Evolutionary conservation across 1,140 invertebrate species (phyloP).

Genomic region (Eriosoma lanigerum): DNA sequence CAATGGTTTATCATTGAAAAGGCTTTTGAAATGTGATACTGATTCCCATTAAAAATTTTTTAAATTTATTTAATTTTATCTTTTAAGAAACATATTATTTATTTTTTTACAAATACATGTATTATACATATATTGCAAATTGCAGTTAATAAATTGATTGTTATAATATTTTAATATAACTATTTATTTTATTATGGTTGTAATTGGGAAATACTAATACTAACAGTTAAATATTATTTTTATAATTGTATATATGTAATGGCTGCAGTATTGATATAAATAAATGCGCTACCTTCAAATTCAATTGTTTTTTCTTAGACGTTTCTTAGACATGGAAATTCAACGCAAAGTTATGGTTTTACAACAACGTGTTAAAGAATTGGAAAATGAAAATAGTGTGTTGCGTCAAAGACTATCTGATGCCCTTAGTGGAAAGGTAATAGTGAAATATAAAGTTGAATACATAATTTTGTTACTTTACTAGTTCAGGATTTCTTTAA

Average conservation of each 20-base stretch:
- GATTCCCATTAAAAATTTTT: slow-evolving; percentile 40
- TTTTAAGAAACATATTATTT: slow-evolving; percentile 11
- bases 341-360: slow-evolving; percentile 71
- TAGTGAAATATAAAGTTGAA: slow-evolving; percentile 20
- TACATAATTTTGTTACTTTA: no score
- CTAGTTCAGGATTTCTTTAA: background rate
- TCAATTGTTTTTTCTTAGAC: slow-evolving; percentile 55
- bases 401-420: slow-evolving; percentile 70
- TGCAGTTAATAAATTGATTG: slow-evolving; percentile 24
- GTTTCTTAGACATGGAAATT: slow-evolving; percentile 77
- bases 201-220: background rate
- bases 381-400: slow-evolving; percentile 72
- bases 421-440: slow-evolving; percentile 59
- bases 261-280: background rate
- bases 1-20: slow-evolving; percentile 42
- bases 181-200: slow-evolving; percentile 1
- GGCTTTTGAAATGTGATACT: slow-evolving; percentile 39
- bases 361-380: slow-evolving; percentile 71
- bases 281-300: slow-evolving; percentile 34
- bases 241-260: background rate
- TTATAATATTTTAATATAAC: background rate
- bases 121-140: slow-evolving; percentile 35
- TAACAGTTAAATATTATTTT: background rate
- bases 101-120: slow-evolving; percentile 27
- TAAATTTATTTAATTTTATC: background rate